A percentile compares a stretch with the other conserved stretches of the same genome.
Conservation (phyloP, 1,140 invertebrate species). For the Drosophila setifemur region DNA sequence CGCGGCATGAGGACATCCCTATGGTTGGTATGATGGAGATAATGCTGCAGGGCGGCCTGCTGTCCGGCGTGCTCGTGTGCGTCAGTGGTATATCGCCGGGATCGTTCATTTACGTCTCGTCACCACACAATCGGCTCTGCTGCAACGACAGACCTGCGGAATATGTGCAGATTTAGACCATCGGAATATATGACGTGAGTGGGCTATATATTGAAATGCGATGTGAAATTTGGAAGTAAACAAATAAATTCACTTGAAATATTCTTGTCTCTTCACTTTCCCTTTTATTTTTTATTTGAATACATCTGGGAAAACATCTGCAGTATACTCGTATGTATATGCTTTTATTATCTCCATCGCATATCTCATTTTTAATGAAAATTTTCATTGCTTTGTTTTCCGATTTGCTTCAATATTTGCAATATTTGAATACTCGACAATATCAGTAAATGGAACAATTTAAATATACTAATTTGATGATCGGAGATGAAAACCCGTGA, state of each 20-base stretch:
- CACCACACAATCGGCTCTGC: constrained; percentile 26
- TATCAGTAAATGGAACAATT: no score
- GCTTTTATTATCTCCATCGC: constrained; percentile 21
- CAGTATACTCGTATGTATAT: constrained; percentile 19
- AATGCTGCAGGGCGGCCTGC: constrained; percentile 76
- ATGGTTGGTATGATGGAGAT: constrained; percentile 78
- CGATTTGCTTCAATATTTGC: constrained; percentile 8
- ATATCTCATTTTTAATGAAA: constrained; percentile 17
- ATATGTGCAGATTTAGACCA: constrained; percentile 44
- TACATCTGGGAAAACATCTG: constrained; percentile 38
- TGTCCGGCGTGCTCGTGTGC: constrained; percentile 70
- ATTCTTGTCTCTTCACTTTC: constrained; percentile 13
- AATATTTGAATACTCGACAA: no score
- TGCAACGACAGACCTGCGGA: constrained; percentile 55
- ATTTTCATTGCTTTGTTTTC: neutral
- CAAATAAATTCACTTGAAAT: constrained; percentile 61
- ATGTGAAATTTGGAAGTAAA: constrained; percentile 45
- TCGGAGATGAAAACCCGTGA: constrained; percentile 21
- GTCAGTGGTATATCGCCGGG: constrained; percentile 77
- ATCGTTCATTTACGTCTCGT: constrained; percentile 81
- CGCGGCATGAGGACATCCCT: constrained; percentile 89
- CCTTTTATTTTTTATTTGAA: constrained; percentile 26
- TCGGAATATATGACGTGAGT: constrained; percentile 40
- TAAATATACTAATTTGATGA: no score
- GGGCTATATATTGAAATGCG: constrained; percentile 15